Conservation (phyloP, 2,888 invertebrate genomes). For the Drosophila subquinaria region DNA sequence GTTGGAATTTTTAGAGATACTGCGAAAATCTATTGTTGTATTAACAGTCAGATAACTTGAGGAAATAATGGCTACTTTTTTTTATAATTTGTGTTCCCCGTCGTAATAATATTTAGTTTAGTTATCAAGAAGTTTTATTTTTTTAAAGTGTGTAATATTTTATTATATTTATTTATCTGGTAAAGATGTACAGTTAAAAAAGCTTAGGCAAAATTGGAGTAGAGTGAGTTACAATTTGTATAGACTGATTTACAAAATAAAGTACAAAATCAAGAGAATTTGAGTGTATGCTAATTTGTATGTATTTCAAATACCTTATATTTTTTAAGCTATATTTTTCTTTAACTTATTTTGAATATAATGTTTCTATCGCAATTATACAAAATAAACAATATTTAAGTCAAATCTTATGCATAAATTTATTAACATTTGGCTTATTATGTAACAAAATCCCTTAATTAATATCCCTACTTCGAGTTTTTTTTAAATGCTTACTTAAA, state of each 20-base stretch:
- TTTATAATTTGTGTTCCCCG: neutral
- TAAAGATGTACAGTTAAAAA: neutral
- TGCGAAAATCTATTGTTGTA: neutral
- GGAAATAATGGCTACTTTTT: neutral
- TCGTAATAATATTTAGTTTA: neutral
- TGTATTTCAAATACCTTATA: too few species aligned
- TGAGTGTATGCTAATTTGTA: too few species aligned
- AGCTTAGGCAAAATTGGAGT: neutral
- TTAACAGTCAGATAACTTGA: neutral
- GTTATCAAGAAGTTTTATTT: neutral
- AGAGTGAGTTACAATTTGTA: neutral
- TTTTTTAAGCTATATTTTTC: too few species aligned
- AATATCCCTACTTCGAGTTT: neutral
- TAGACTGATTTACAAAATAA: neutral
- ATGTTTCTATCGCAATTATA: too few species aligned
- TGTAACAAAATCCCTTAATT: neutral
- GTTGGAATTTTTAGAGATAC: constrained; percentile 6
- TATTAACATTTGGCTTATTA: neutral
- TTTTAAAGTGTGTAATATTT: too few species aligned
- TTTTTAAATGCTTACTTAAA: constrained; percentile 6
- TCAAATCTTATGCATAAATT: neutral
- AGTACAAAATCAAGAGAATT: too few species aligned
- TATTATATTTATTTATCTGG: neutral
- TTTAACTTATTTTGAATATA: too few species aligned
- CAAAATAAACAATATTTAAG: too few species aligned